Evolutionary conservation across 2,888 invertebrate species (phyloP).

Genomic region (Sarcophaga rosellei): DNA sequence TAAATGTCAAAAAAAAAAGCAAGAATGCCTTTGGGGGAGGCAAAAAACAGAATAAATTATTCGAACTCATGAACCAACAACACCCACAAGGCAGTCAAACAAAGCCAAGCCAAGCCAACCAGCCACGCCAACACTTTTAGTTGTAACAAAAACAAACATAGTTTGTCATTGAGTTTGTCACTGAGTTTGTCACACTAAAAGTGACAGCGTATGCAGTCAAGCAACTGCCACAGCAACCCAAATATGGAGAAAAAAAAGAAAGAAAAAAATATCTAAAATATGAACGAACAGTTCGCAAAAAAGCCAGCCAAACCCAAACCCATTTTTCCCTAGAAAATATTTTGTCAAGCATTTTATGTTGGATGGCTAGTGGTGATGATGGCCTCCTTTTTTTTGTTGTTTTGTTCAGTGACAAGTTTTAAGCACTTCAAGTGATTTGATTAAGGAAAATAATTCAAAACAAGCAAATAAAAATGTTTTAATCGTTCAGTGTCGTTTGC

Average conservation of each 20-base stretch:
- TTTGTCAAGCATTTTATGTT: slow-evolving; percentile 15
- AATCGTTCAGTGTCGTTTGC: too few species aligned
- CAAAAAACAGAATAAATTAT: not conserved
- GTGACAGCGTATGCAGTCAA: not conserved
- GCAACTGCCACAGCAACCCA: not conserved
- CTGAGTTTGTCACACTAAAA: not conserved
- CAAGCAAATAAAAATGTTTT: too few species aligned
- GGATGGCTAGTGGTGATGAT: slow-evolving; percentile 19
- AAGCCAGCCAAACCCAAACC: too few species aligned
- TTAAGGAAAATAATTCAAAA: too few species aligned
- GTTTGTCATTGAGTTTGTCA: slow-evolving; percentile 7
- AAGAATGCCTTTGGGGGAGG: not conserved
- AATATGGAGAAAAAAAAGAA: not conserved
- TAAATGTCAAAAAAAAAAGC: not conserved
- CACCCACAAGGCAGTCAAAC: not conserved
- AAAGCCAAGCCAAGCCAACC: too few species aligned
- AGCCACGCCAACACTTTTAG: not conserved
- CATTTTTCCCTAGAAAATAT: not conserved
- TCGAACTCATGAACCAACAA: not conserved
- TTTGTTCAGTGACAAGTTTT: too few species aligned
- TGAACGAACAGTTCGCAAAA: too few species aligned
- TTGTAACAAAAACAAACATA: slow-evolving; percentile 12
- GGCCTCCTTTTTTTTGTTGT: too few species aligned
- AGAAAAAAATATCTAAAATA: not conserved
- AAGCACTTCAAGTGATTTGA: too few species aligned